A percentile compares a stretch with the other conserved stretches of the same genome.
These are phyloP conservation scores for Lonchura striata DNA, from an alignment of 2,113 vertebrate species.

Conservation along the genomic window DNA sequence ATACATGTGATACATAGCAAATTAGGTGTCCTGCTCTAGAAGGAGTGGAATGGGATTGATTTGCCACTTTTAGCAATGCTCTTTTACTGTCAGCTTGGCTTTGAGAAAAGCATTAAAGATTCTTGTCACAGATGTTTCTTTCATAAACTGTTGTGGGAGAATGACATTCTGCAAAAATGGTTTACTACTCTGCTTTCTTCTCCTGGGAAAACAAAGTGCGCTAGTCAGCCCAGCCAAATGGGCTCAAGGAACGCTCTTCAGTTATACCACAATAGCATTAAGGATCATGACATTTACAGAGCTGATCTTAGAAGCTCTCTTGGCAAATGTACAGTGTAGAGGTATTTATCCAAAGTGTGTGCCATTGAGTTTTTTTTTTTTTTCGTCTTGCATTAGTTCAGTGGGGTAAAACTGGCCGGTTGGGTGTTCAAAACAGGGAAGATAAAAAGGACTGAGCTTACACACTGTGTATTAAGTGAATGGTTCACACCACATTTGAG, in stretches of 20 bases:
- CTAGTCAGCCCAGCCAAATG: conserved; percentile 75
- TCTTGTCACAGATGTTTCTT: conserved; percentile 88
- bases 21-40: conserved; percentile 83
- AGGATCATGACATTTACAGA: conserved; percentile 77
- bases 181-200: conserved; percentile 82
- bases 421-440: conserved; percentile 53
- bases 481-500: conserved; percentile 52
- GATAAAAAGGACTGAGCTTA: conserved; percentile 59
- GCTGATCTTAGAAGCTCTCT: conserved; percentile 77
- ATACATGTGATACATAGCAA: conserved; percentile 87
- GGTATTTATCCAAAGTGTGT: conserved; percentile 73
- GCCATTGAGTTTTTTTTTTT: conserved; percentile 50
- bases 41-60: conserved; percentile 75
- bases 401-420: conserved; percentile 44
- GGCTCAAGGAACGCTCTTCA: conserved; percentile 77
- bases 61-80: conserved; percentile 77
- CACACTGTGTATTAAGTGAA: conserved; percentile 60
- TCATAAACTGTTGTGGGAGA: conserved; percentile 85
- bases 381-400: conserved; percentile 42
- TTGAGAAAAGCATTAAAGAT: conserved; percentile 82
- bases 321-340: conserved; percentile 73
- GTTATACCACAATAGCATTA: conserved; percentile 75
- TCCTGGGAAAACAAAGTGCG: conserved; percentile 78
- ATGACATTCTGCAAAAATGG: conserved; percentile 82
- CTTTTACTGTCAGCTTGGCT: conserved; percentile 78